A percentile compares a stretch with the other conserved stretches of the same genome.
These are phyloP conservation scores for Pimephales promelas DNA, from an alignment of 2,113 vertebrate genomes.

Conservation along the genomic window DNA sequence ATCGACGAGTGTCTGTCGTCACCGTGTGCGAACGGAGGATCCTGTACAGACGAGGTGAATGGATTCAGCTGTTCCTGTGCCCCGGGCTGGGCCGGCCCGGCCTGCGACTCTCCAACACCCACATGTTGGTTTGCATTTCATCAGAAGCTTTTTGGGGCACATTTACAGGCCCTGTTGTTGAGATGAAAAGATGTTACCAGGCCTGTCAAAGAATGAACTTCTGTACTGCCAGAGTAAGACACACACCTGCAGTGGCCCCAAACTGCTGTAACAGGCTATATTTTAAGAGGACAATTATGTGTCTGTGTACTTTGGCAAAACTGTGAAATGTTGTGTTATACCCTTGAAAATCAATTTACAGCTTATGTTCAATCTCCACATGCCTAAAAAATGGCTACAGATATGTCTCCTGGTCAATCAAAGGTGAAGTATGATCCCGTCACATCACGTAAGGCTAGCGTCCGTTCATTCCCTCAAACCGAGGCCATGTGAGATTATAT, in stretches of 20 bases:
- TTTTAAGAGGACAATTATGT: no score
- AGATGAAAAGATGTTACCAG: background rate
- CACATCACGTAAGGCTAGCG: background rate
- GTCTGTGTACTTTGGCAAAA: background rate
- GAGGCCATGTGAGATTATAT: no score
- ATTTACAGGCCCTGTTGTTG: background rate
- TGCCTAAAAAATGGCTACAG: background rate
- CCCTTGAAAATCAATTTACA: background rate
- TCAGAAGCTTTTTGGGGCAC: background rate
- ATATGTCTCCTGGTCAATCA: background rate
- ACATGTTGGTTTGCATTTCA: slow-evolving; percentile 72
- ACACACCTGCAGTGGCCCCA: background rate
- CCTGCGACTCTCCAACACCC: slow-evolving; percentile 78
- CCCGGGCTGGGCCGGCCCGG: slow-evolving; percentile 80
- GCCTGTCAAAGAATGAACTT: background rate
- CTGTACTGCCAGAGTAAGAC: background rate
- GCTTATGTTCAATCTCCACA: background rate
- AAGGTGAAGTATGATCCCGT: no score
- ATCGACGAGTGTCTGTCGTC: slow-evolving; percentile 79
- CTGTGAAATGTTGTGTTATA: background rate
- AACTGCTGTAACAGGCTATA: background rate
- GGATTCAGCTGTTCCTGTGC: slow-evolving; percentile 80
- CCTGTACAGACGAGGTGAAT: slow-evolving; percentile 79
- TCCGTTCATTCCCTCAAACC: background rate
- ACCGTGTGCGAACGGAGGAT: slow-evolving; percentile 81